Base-by-base conservation (phyloP, 1,140 invertebrate genomes). In the Daktulosphaira vitifoliae region DNA sequence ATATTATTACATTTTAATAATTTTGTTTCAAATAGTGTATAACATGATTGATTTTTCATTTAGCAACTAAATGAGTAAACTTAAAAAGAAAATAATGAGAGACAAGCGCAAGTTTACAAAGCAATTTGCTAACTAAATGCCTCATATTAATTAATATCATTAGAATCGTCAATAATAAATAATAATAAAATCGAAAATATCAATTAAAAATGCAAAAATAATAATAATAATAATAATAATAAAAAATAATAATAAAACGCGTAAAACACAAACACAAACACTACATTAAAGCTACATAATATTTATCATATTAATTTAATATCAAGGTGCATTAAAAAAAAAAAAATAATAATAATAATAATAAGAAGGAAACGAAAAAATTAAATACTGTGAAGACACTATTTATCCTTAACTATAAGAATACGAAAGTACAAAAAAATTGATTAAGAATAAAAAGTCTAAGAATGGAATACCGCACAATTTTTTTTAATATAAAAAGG, bases 351-450 rank as follows among this genome's bases (percentile, higher is more conserved):
- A n/a, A n/a, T n/a, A n/a, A 29, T 26, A 59, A 48, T 26, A 33
- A 33, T 33, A 33, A 33, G 5, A 33, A 33, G 29, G 29, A 33
- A 33, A 33, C 29, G 29, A 33, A 33, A 62, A 62, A 48, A 33
- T 48, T 29, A 46, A 48, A 48, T 48, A 62, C 56, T 62, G 56
- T 62, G 56, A 48, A 33, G 42, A 62, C 42, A 20, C 25, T 62
- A 48, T 44, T 33, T 59, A 48, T 62, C 42, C 56, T 62, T 62
- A 62, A 62, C 42, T 62, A 62, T 62, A 62, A 62, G 56, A 62
- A 62, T 62, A 62, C 56, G 56, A 62, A 62, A 62, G 56, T 62
- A 62, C 56, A 62, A 62, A 62, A 33, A 59, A 62, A 62, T 29
- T 16, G 13, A 62, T 29, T 62, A 48, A 48, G 42, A 48, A 62